Base-by-base conservation (phyloP, 64 coral and sea anemone genomes). In the Trachythela sp. region DNA sequence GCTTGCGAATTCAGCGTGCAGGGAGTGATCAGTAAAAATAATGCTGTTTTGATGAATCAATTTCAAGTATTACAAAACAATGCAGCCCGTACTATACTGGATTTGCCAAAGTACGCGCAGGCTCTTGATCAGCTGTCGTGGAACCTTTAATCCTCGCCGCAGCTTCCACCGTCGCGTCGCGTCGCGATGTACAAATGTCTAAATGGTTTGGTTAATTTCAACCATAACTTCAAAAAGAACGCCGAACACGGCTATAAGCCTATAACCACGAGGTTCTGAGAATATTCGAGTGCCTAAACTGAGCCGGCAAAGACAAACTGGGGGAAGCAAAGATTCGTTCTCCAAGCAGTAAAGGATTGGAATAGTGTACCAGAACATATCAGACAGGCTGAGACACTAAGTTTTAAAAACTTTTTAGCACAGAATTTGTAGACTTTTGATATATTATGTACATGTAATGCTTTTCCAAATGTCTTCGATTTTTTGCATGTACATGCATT, bases 221-320 rank as follows among this genome's bases (percentile, higher is more conserved):
- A 89, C 29, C 45, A 41, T 48, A 52, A 76, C 41, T 17, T 80
- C 5, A 15, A 15, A 30, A 89, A 27, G 49, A 89, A 70, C 70
- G 72, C 30, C 59, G 7, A 80, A 0, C 32, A 77, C 0, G n/a
- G 43, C 26, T 83, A 80, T 40, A 37, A 17, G 14, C 31, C 75
- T 22, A n/a, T n/a, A n/a, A n/a, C n/a, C n/a, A n/a, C 75, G 34
- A 29, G 75, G 75, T 13, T 29, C 20, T 33, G 45, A 89, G 48
- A 42, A 89, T 48, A 39, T 89, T n/a, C 40, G 71, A 1, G 60
- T 83, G 5, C 71, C 88, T 18, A 34, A 17, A 38, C n/a, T n/a
- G n/a, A n/a, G n/a, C n/a, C n/a, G n/a, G 87, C 43, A n/a, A 89
- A 64, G 72, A 89, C 88, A 34, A 83, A 89, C 40, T 89, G 70